Conservation (phyloP, 2,888 invertebrate species). For the Laothoe populi region DNA sequence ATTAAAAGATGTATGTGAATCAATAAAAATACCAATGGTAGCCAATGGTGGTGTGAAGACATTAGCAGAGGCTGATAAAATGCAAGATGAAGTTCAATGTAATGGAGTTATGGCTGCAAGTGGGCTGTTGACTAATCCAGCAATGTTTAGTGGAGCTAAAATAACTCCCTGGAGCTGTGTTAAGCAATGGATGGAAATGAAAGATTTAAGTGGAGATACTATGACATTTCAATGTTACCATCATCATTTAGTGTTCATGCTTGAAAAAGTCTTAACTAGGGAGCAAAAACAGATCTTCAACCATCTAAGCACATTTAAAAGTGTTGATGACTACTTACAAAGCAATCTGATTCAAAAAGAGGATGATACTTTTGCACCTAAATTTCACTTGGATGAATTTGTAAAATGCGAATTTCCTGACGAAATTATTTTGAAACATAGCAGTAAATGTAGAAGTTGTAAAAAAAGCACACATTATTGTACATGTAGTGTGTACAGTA, state of each 20-base stretch:
- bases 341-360: conserved; percentile 77
- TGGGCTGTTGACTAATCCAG: conserved; percentile 95
- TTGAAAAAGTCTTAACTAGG: conserved; percentile 91
- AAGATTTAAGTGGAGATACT: conserved; percentile 84
- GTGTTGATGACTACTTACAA: conserved; percentile 89
- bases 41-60: conserved; percentile 96
- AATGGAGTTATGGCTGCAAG: conserved; percentile 97
- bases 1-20: conserved; percentile 89
- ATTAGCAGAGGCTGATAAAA: conserved; percentile 87
- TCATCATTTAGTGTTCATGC: conserved; percentile 98
- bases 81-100: conserved; percentile 88
- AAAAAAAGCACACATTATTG: conserved; percentile 70
- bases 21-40: conserved; percentile 92
- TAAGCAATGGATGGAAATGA: conserved; percentile 91
- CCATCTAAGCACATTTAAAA: conserved; percentile 87
- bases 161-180: conserved; percentile 91
- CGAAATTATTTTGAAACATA: conserved; percentile 72
- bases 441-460: conserved; percentile 72
- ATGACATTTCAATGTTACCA: conserved; percentile 95
- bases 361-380: conserved; percentile 6
- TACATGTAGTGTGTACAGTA: conserved; percentile 66
- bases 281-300: conserved; percentile 92
- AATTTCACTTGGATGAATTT: conserved; percentile 58
- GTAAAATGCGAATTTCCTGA: conserved; percentile 68
- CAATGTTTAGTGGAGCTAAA: conserved; percentile 90